Base-by-base conservation (phyloP, 2,113 vertebrate genomes). In the Callionymus lyra region DNA sequence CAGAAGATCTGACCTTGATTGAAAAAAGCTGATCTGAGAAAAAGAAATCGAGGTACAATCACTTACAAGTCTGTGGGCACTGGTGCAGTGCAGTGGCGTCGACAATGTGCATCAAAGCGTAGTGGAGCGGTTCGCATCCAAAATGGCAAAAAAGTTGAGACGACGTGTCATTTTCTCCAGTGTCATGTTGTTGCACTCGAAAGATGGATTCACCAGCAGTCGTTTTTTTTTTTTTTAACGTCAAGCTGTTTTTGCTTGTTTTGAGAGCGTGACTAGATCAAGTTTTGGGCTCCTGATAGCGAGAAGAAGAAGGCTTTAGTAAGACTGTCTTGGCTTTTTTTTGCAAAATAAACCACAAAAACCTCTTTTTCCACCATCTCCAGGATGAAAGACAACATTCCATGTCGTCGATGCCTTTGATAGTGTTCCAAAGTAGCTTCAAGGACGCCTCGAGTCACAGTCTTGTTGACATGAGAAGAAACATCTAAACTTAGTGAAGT, bases 71-170 rank as follows among this genome's bases (percentile, higher is more conserved):
- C 85, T 84, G 80, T 72, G 88, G 89, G 89, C 90, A 92, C 89
- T 93, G 91, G 77, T 93, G 89, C 91, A 92, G 91, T 92, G 89
- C 91, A 84, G 84, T 84, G 84, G 83, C 86, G 88, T 91, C 72
- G 86, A 85, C 80, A 83, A 72, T 86, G 87, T 86, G 88, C 85
- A 77, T 72, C 75, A 67, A 62, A 47, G 34, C 65, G 57, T 62
- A 57, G 67, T 55, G 51, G 58, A 65, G 70, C 44, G 57, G 59
- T 76, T 77, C 69, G 66, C 79, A 71, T 61, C 59, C 47, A 73
- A 73, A 63, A 76, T 70, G 57, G 64, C 70, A 65, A 66, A 70
- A 46, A 49, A 55, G 47, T 74, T 70, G 49, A 53, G 35, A 37
- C 8, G 21, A 27, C 62, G 66, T 60, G 44, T 38, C 46, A 50